Percentiles rank a stretch among this genome's conserved stretches.
Conservation (phyloP, 2,888 invertebrate genomes). For the Pecten maximus region DNA sequence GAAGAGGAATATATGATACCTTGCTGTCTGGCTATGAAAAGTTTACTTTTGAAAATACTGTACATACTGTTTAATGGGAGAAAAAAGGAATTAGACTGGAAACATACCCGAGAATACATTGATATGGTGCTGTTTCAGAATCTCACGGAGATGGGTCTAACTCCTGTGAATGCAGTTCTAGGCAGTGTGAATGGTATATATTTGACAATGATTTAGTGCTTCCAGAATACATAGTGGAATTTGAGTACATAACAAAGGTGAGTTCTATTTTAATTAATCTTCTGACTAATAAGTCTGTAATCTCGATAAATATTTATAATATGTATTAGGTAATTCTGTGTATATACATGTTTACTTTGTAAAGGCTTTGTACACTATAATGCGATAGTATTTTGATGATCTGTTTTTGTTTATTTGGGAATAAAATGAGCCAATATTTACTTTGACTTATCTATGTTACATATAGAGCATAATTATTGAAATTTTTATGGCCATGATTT, state of each 20-base stretch:
- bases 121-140: constrained; percentile 52
- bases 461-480: too few species aligned
- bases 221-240: constrained; percentile 82
- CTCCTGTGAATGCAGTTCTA: constrained; percentile 79
- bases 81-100: too few species aligned
- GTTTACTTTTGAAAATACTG: too few species aligned
- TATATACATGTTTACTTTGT: neutral
- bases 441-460: too few species aligned
- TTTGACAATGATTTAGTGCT: constrained; percentile 80
- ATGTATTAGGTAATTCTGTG: neutral
- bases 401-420: neutral
- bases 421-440: neutral
- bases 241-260: constrained; percentile 82
- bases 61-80: too few species aligned
- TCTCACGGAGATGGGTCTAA: constrained; percentile 49
- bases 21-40: too few species aligned
- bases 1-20: too few species aligned
- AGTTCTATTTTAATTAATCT: constrained; percentile 49
- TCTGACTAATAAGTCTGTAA: neutral
- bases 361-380: neutral
- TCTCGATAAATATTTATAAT: too few species aligned
- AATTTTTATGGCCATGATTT: neutral
- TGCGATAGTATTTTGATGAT: neutral
- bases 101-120: too few species aligned
- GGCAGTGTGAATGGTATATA: constrained; percentile 82